Base-by-base conservation (phyloP, 2,888 invertebrate genomes). In the Rambutsinella grinnellia region DNA sequence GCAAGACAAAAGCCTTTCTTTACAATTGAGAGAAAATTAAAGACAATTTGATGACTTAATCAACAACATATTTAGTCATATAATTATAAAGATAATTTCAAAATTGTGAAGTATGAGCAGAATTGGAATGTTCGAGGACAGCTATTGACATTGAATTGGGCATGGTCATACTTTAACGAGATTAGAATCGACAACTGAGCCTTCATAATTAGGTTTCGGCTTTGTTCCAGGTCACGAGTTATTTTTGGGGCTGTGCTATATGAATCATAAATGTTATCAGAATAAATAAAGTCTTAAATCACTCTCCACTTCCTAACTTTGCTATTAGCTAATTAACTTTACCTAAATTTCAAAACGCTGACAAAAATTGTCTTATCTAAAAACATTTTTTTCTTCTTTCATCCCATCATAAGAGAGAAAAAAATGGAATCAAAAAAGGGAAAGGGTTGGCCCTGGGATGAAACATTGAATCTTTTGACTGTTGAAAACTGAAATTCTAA, bases 401-500 rank as follows among this genome's bases (percentile, higher is more conserved):
- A 49, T 62, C 62, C 13, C 8, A 44, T 44, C n/a, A n/a, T n/a
- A n/a, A n/a, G n/a, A n/a, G n/a, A n/a, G n/a, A 36, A 5, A 36
- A 36, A 36, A 13, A 36, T 36, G 36, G 13, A 13, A n/a, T n/a
- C n/a, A n/a, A 28, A 67, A 67, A 75, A 75, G 74, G 67, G 74
- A 75, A 75, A 75, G 74, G 74, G 62, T 36, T 67, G 74, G 74
- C 74, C 74, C 60, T 75, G 74, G 51, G 44, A 51, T 51, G 36
- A n/a, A n/a, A n/a, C n/a, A n/a, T n/a, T n/a, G n/a, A n/a, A n/a
- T n/a, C n/a, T 36, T 36, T 36, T 36, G 13, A 13, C 36, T 36
- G 36, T 36, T 8, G 6, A 36, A 8, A 36, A 5, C 36, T 36
- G 5, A 36, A 36, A n/a, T n/a, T n/a, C n/a, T n/a, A n/a, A n/a